Conservation (phyloP, 2,113 vertebrate genomes). For the Anarhynchus alexandrinus region DNA sequence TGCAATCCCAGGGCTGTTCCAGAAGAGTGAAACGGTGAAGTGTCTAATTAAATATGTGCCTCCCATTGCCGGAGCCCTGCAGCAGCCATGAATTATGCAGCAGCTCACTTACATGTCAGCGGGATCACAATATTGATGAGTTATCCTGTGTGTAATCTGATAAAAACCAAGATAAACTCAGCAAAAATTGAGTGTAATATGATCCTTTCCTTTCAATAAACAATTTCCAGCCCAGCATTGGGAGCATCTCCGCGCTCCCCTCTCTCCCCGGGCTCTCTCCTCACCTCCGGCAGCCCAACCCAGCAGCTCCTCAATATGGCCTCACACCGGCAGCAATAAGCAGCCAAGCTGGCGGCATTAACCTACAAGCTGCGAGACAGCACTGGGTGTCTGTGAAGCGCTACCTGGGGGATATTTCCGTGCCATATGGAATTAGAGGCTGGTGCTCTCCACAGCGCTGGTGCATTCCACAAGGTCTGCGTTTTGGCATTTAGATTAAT, state of each 20-base stretch:
- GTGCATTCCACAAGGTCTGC: conserved; percentile 70
- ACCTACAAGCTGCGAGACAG: not conserved
- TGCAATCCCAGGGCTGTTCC: not conserved
- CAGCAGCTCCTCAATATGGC: not conserved
- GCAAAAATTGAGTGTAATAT: conserved; percentile 52
- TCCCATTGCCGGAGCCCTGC: conserved; percentile 17
- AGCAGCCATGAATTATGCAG: conserved; percentile 66
- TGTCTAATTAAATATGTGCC: conserved; percentile 43
- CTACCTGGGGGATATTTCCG: conserved; percentile 71
- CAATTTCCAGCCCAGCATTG: not conserved
- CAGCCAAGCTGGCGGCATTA: not conserved
- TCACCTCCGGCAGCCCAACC: not conserved
- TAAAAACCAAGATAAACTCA: conserved; percentile 66
- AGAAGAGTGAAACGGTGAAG: not conserved
- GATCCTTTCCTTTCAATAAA: conserved; percentile 49
- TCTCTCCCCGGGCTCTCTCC: not conserved
- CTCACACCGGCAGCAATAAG: fast-evolving
- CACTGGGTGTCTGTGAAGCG: not conserved
- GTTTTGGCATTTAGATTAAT: conserved; percentile 73
- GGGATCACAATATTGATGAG: conserved; percentile 67
- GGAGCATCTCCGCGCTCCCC: not conserved
- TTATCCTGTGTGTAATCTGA: conserved; percentile 53
- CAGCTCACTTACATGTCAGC: conserved; percentile 43
- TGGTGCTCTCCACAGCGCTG: conserved; percentile 53
- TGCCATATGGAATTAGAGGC: conserved; percentile 69